Conservation (phyloP, 2,888 invertebrate genomes). For the Eretmocerus hayati region DNA sequence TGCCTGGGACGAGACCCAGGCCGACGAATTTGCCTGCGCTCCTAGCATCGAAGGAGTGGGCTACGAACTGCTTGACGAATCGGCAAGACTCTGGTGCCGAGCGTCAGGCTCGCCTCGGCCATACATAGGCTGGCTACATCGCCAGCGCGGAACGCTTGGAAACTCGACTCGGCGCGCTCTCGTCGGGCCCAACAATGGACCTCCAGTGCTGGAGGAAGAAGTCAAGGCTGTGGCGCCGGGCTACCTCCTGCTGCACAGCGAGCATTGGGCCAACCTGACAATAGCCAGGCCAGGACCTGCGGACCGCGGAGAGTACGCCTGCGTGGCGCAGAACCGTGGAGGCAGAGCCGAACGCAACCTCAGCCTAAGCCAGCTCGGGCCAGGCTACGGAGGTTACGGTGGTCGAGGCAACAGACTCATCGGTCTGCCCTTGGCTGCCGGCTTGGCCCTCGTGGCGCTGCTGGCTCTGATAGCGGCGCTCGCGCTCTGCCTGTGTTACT, state of each 20-base stretch:
- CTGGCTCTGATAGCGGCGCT: slow-evolving; percentile 49
- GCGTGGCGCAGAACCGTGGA: slow-evolving; percentile 75
- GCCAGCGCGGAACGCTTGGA: slow-evolving; percentile 32
- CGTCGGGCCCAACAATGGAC: slow-evolving; percentile 45
- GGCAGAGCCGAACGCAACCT: slow-evolving; percentile 69
- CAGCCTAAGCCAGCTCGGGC: slow-evolving; percentile 48
- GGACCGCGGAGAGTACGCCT: slow-evolving; percentile 69
- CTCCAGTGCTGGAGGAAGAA: no score
- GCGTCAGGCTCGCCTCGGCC: slow-evolving; percentile 72
- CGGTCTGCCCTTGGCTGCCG: slow-evolving; percentile 48
- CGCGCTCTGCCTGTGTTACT: slow-evolving; percentile 51
- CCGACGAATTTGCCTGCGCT: slow-evolving; percentile 74
- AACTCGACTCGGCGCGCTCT: slow-evolving; percentile 35
- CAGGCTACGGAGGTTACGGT: slow-evolving; percentile 58
- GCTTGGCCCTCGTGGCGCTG: slow-evolving; percentile 49
- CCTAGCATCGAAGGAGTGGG: slow-evolving; percentile 56
- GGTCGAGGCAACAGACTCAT: slow-evolving; percentile 61
- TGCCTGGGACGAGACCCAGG: slow-evolving; percentile 65
- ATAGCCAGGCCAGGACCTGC: slow-evolving; percentile 56
- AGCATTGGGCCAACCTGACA: slow-evolving; percentile 55
- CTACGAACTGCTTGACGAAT: slow-evolving; percentile 44
- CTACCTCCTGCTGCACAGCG: slow-evolving; percentile 30
- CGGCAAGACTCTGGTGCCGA: slow-evolving; percentile 63
- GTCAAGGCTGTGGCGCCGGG: no score
- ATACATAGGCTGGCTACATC: slow-evolving; percentile 53